Base-by-base conservation (phyloP, 2,888 invertebrate genomes). In the Rugalucina vietnamica region DNA sequence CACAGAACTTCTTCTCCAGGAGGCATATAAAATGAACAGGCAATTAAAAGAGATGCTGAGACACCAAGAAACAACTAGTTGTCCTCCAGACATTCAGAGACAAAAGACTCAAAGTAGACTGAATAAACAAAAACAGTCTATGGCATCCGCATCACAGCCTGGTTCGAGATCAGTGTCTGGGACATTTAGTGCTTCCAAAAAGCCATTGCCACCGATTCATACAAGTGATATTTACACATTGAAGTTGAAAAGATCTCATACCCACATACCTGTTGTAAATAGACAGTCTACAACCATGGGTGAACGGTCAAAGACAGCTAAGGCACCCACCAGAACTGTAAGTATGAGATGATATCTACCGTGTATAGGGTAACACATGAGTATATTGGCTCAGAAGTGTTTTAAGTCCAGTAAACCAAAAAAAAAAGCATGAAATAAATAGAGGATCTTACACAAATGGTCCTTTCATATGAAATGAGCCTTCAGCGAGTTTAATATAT, bases 21-120 rank as follows among this genome's bases (percentile, higher is more conserved):
- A 92, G 77, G 92, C 92, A 10, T 92, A 92, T 74, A 90, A 88
- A 79, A 88, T 92, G 77, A 92, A 92, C 82, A 90, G 76, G 84
- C 90, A 91, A 78, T 81, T 92, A 27, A 91, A 89, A 77, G 91
- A 90, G 85, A 89, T 90, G 39, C 79, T 92, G 29, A 74, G 89
- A 27, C 73, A 88, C 49, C 88, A 91, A 79, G 91, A 91, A 69
- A 57, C 76, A 18, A 81, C 57, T 14, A 54, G 71, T 57, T 57
- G 49, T 12, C 43, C 34, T n/a, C 12, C 71, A 39, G 77, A 79
- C 32, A 79, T 82, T 34, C 72, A 79, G 34, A 75, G 76, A 75
- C 79, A 75, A 49, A 79, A 76, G 77, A 75, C 60, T 34, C 74
- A 37, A 50, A 24, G n/a, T 60, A 81, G 49, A 79, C 27, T 43